Base-by-base conservation (phyloP, 2,888 invertebrate species). In the Liodrosophila aerea region DNA sequence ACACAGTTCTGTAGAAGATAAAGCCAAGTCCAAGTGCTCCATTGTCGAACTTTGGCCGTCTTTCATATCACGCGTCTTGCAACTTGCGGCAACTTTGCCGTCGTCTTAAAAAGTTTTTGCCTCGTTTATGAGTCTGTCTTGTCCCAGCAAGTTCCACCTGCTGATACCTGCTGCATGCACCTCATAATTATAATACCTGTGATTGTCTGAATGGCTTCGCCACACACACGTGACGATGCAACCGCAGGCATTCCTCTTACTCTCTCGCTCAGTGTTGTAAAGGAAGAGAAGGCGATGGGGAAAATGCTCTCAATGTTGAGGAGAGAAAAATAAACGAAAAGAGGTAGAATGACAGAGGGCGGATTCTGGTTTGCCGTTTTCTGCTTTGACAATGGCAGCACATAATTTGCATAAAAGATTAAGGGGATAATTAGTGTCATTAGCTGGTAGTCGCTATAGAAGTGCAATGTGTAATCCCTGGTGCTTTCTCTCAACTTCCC, bases 361-460 rank as follows among this genome's bases (percentile, higher is more conserved):
- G 18, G 15, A 22, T 15, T 43, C 30, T 12, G 41, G 12, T 11
- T 29, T 27, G 29, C 37, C 29, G 60, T 40, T 45, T 57, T 44
- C 34, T 36, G 53, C 62, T 63, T 62, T 64, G 54, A 67, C 67
- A 66, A 51, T 51, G 47, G 39, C 30, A 39, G 50, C 61, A 64
- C 67, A 80, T 61, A 76, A 76, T 78, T 83, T 84, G 65, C 77
- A 73, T 80, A 67, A 64, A 62, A 84, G 78, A 84, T 78, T 81
- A 78, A 72, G 62, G 64, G 81, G 65, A 77, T 84, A 84, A 84
- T 78, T 78, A 78, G 78, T 74, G 85, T 68, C 78, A 84, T 78
- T 77, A 81, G 75, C 59, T 59, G 68, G 58, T 43, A 54, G 45
- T 22, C 22, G 22, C 22, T 22, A 5, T 22, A 22, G 22, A 22